These are phyloP conservation scores for Ommatoiulus sabulosus DNA, from an alignment of 2,888 invertebrate species.

Conservation along the genomic window DNA sequence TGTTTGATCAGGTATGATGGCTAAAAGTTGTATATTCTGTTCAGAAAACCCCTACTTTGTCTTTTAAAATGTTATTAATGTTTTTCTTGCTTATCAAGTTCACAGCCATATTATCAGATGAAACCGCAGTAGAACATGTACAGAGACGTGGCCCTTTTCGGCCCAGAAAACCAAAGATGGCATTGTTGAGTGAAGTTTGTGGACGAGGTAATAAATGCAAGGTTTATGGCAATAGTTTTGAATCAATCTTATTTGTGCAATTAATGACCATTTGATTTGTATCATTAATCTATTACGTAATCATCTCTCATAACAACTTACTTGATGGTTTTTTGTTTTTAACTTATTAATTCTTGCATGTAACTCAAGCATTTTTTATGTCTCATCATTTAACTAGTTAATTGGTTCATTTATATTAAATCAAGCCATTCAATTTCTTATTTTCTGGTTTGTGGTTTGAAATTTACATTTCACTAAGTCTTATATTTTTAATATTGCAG, in stretches of 20 bases:
- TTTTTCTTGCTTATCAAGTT: constrained; percentile 70
- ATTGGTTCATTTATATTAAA: no score
- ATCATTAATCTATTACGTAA: no score
- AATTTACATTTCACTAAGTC: no score
- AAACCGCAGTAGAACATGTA: constrained; percentile 84
- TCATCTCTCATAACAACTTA: no score
- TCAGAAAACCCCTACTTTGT: background rate
- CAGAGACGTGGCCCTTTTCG: constrained; percentile 72
- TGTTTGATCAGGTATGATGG: constrained; percentile 76
- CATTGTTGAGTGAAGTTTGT: constrained; percentile 81
- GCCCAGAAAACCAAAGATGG: constrained; percentile 72
- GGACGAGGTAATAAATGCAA: constrained; percentile 77
- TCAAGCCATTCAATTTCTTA: no score
- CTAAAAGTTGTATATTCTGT: background rate
- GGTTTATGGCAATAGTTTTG: background rate
- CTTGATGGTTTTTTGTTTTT: no score
- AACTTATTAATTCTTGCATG: no score
- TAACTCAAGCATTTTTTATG: no score
- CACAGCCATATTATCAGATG: constrained; percentile 84
- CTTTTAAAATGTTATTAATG: background rate
- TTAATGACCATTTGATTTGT: no score
- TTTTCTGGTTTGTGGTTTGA: no score
- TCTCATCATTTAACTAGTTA: no score
- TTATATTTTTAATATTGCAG: constrained; percentile 62
- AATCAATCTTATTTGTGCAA: no score